Conservation (phyloP, 2,888 invertebrate species). For the Thecophora atra region DNA sequence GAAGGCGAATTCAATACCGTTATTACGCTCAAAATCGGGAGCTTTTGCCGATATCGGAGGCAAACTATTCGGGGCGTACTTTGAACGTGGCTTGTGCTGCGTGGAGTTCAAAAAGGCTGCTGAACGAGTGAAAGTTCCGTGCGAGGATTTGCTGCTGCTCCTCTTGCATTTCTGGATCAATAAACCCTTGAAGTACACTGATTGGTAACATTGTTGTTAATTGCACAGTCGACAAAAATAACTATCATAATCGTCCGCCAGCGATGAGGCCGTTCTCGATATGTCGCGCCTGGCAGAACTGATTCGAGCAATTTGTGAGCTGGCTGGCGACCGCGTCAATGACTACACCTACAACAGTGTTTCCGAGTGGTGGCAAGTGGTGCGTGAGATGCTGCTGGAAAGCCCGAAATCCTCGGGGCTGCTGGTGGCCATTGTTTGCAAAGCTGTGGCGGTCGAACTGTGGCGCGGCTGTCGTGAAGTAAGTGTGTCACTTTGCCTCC, state of each 20-base stretch:
- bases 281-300: slow-evolving; percentile 76
- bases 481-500: slow-evolving; percentile 7
- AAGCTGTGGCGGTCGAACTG: slow-evolving; percentile 72
- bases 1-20: slow-evolving; percentile 57
- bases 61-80: slow-evolving; percentile 56
- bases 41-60: slow-evolving; percentile 57
- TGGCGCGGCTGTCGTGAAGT: slow-evolving; percentile 56
- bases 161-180: slow-evolving; percentile 79
- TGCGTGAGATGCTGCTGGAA: slow-evolving; percentile 77
- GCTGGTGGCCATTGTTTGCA: slow-evolving; percentile 84
- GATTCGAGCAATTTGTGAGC: slow-evolving; percentile 73
- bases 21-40: slow-evolving; percentile 59
- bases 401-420: slow-evolving; percentile 81
- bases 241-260: slow-evolving; percentile 37
- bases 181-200: slow-evolving; percentile 67
- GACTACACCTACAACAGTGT: slow-evolving; percentile 71
- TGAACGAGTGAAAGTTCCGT: slow-evolving; percentile 51
- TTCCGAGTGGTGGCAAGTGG: slow-evolving; percentile 84
- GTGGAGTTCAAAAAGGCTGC: slow-evolving; percentile 60
- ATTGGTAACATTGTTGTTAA: slow-evolving; percentile 51
- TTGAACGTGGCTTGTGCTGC: slow-evolving; percentile 63
- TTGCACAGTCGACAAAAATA: background rate
- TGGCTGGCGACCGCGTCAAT: slow-evolving; percentile 72
- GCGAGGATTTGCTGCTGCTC: slow-evolving; percentile 76
- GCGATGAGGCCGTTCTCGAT: slow-evolving; percentile 67